A percentile compares a stretch with the other conserved stretches of the same genome.
Evolutionary conservation across 2,797 vertebrate species (phyloP).

Genomic region (Odontamblyopus rebecca): DNA sequence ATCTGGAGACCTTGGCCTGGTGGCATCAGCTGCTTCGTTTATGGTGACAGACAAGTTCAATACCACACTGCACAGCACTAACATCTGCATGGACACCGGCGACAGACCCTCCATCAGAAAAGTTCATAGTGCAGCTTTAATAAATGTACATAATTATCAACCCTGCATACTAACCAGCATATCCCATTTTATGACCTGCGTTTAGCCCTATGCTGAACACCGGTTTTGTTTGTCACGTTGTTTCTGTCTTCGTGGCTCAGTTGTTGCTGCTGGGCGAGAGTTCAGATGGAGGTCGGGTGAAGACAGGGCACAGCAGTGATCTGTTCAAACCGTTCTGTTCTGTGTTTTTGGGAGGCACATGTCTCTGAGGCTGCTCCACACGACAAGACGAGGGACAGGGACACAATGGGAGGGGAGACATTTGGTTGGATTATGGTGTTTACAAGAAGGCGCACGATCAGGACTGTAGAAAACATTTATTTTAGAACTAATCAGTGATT

Average conservation of each 20-base stretch:
- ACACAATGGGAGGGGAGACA: neutral
- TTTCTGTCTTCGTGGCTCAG: constrained; percentile 32
- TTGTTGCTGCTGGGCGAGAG: constrained; percentile 40
- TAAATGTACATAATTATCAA: neutral
- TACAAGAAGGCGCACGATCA: neutral
- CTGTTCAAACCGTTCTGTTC: constrained; percentile 23
- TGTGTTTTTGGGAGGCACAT: constrained; percentile 21
- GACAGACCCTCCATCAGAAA: too few species aligned
- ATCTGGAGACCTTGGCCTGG: too few species aligned
- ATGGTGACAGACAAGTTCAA: too few species aligned
- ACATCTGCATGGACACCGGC: too few species aligned
- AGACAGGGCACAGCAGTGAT: constrained; percentile 25
- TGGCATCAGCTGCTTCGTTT: too few species aligned
- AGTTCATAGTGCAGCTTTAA: too few species aligned
- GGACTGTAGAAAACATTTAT: too few species aligned
- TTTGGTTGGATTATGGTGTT: neutral
- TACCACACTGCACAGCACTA: too few species aligned
- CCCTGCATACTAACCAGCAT: neutral
- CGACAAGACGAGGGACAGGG: constrained; percentile 4
- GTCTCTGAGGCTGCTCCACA: constrained; percentile 22
- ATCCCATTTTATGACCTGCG: neutral
- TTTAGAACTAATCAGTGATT: too few species aligned
- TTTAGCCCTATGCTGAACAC: constrained; percentile 18
- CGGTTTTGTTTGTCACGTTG: constrained; percentile 41
- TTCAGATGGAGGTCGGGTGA: constrained; percentile 55